Evolutionary conservation across 2,113 vertebrate genomes (phyloP).

Genomic region (Speoplatyrhinus poulsoni): DNA sequence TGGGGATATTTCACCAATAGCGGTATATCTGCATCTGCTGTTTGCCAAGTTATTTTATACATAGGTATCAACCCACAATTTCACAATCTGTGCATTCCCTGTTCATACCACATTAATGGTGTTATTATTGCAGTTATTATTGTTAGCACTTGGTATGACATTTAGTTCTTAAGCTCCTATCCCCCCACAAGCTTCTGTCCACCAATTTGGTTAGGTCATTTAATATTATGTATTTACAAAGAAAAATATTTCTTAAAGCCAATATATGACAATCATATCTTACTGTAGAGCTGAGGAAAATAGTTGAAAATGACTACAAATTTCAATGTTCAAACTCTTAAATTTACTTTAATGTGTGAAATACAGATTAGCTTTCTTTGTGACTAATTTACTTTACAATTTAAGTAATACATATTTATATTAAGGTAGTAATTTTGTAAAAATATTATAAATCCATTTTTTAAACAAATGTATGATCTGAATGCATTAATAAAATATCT

Average conservation of each 20-base stretch:
- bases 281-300: too few relatives aligned
- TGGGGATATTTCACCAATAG: too few relatives aligned
- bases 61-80: too few relatives aligned
- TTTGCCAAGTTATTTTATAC: too few relatives aligned
- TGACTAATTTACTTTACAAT: constrained; percentile 21
- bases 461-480: constrained; percentile 52
- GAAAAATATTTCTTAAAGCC: not conserved
- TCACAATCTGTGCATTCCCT: too few relatives aligned
- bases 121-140: too few relatives aligned
- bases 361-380: constrained; percentile 21
- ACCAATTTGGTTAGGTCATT: not conserved
- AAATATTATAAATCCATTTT: not conserved
- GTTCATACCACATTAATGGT: too few relatives aligned
- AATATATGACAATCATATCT: not conserved
- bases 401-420: constrained; percentile 12
- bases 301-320: too few relatives aligned
- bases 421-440: constrained; percentile 18
- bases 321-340: constrained; percentile 1
- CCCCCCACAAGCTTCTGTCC: constrained; percentile 2
- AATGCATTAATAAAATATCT: constrained; percentile 60
- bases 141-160: too few relatives aligned
- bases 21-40: too few relatives aligned
- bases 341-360: constrained; percentile 29
- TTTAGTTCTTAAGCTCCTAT: too few relatives aligned
- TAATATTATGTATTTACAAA: not conserved